phyloP scores from a whole-genome alignment of 64 coral and sea anemone species.

The Astreopora myriophthalma region DNA sequence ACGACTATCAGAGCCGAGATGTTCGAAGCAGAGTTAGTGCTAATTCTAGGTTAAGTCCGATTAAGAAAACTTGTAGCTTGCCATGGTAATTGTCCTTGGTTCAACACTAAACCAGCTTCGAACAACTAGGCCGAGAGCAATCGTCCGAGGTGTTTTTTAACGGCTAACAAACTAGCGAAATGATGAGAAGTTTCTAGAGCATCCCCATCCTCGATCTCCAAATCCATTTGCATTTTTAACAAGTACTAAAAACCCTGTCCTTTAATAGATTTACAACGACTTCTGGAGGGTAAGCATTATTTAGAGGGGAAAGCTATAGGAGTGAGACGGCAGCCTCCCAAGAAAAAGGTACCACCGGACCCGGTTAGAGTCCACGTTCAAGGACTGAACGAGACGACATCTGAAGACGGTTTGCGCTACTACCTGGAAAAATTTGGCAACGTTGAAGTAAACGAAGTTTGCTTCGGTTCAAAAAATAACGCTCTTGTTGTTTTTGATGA shows the following conservation, averaged over 20 bases:
- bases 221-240: too few species aligned
- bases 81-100: too few species aligned
- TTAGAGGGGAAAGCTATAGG: not conserved
- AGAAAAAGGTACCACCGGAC: slow-evolving; percentile 56
- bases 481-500: slow-evolving; percentile 31
- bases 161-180: too few species aligned
- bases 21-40: too few species aligned
- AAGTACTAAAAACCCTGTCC: not conserved
- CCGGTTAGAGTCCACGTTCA: slow-evolving; percentile 43
- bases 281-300: not conserved
- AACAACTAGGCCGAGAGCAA: too few species aligned
- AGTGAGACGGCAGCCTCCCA: not conserved
- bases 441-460: slow-evolving; percentile 23
- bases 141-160: too few species aligned
- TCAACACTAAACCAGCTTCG: too few species aligned
- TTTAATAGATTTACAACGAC: not conserved
- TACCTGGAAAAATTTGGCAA: slow-evolving; percentile 59
- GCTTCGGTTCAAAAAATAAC: slow-evolving; percentile 21
- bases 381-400: slow-evolving; percentile 37
- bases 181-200: too few species aligned
- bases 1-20: too few species aligned
- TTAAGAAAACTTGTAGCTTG: too few species aligned
- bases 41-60: too few species aligned
- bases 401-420: slow-evolving; percentile 25
- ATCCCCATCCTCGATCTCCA: too few species aligned